These are phyloP conservation scores for Hemicordylus capensis DNA, from an alignment of 2,113 vertebrate genomes.

Conservation along the genomic window DNA sequence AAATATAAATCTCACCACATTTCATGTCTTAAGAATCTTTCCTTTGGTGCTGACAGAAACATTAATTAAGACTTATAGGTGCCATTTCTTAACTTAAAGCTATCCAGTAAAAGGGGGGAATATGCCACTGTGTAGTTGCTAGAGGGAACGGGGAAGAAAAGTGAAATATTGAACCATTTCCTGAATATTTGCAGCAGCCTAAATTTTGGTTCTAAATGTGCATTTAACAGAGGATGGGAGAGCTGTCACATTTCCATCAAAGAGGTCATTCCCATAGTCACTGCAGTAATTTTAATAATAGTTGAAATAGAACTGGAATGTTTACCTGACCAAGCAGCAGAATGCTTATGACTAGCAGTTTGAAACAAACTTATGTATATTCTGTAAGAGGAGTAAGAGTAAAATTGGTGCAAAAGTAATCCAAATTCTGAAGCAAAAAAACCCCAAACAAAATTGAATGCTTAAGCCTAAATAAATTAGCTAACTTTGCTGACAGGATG, in stretches of 20 bases:
- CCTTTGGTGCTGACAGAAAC: conserved; percentile 56
- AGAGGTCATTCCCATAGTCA: neutral
- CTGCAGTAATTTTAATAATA: neutral
- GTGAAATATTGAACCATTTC: conserved; percentile 26
- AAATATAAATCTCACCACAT: conserved; percentile 61
- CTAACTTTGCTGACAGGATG: no score
- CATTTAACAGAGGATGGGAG: neutral
- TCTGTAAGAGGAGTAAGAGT: neutral
- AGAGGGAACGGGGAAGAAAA: neutral
- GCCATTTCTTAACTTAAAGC: conserved; percentile 9
- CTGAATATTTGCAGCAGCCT: neutral
- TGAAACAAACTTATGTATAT: neutral
- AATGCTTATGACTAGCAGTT: neutral
- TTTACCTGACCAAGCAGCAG: neutral
- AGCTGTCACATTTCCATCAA: neutral
- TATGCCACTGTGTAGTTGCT: neutral
- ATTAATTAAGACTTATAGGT: conserved; percentile 42
- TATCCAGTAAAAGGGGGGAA: neutral
- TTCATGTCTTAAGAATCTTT: conserved; percentile 41
- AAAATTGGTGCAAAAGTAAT: neutral
- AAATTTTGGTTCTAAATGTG: neutral
- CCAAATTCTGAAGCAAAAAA: neutral
- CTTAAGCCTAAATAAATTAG: no score
- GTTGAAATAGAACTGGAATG: neutral
- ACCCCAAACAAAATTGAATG: neutral